A percentile compares a stretch with the other conserved stretches of the same genome.
Conservation (phyloP, 1,140 invertebrate genomes). For the Geopemphigus sp. region DNA sequence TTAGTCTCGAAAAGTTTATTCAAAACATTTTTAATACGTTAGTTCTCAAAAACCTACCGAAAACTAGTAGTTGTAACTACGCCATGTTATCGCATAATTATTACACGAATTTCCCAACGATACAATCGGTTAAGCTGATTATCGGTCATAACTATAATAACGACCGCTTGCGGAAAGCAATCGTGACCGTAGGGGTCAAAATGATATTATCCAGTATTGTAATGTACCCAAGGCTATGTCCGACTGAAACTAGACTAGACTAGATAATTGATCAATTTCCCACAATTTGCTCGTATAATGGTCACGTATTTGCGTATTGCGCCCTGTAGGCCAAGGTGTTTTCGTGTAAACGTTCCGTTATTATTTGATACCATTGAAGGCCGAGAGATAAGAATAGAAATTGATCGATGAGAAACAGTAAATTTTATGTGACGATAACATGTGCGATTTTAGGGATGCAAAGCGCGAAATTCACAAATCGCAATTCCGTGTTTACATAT, state of each 20-base stretch:
- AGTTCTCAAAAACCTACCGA: not conserved
- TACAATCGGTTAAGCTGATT: not conserved
- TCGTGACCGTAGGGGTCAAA: not conserved
- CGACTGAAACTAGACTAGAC: not conserved
- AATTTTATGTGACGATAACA: not conserved
- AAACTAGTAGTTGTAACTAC: not conserved
- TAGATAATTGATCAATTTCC: constrained; percentile 6
- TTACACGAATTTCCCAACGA: not conserved
- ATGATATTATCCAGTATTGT: not conserved
- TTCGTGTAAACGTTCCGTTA: not conserved
- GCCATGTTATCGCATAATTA: not conserved
- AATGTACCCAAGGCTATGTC: not conserved
- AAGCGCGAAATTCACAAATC: no score
- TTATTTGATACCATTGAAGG: not conserved
- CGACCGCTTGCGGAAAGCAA: not conserved
- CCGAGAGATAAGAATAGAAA: constrained; percentile 14
- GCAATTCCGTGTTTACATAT: no score
- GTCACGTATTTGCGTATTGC: not conserved
- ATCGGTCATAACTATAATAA: not conserved
- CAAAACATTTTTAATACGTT: not conserved
- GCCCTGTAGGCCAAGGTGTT: constrained; percentile 25
- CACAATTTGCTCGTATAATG: not conserved
- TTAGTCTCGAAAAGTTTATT: not conserved
- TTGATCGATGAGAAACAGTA: not conserved
- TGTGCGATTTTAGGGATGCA: no score